Conservation (phyloP, 2,113 vertebrate species). For the Cranoglanis bouderius region DNA sequence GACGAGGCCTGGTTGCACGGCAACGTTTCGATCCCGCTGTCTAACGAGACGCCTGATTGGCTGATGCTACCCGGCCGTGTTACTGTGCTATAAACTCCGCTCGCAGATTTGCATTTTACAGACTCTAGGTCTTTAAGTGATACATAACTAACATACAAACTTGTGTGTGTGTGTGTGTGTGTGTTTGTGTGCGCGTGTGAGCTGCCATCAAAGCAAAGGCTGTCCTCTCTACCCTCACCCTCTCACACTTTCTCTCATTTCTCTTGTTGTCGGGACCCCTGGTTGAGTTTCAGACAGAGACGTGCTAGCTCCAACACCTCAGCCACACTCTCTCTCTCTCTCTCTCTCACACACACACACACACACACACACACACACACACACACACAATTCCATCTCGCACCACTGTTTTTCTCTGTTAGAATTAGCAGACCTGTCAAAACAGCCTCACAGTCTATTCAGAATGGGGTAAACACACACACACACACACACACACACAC, state of each 20-base stretch:
- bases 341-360: neutral
- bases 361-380: constrained; percentile 17
- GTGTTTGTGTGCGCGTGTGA: neutral
- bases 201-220: constrained; percentile 62
- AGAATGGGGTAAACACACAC: constrained; percentile 22
- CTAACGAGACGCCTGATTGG: constrained; percentile 19
- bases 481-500: neutral
- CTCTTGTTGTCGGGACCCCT: constrained; percentile 68
- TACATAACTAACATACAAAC: constrained; percentile 29
- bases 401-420: constrained; percentile 33
- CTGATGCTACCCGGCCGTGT: neutral
- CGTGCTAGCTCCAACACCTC: constrained; percentile 71
- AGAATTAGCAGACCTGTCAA: constrained; percentile 44
- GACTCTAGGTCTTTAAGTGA: neutral
- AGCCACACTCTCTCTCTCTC: constrained; percentile 12
- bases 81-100: constrained; percentile 12
- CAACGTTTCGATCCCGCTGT: constrained; percentile 34
- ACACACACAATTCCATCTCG: constrained; percentile 20
- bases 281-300: constrained; percentile 68
- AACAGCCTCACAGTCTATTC: constrained; percentile 43
- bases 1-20: constrained; percentile 24
- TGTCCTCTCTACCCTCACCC: constrained; percentile 44
- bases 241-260: constrained; percentile 58
- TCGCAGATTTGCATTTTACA: constrained; percentile 31
- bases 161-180: neutral